Base-by-base conservation (phyloP, 1,140 invertebrate genomes). In the Vollenhovia emeryi region DNA sequence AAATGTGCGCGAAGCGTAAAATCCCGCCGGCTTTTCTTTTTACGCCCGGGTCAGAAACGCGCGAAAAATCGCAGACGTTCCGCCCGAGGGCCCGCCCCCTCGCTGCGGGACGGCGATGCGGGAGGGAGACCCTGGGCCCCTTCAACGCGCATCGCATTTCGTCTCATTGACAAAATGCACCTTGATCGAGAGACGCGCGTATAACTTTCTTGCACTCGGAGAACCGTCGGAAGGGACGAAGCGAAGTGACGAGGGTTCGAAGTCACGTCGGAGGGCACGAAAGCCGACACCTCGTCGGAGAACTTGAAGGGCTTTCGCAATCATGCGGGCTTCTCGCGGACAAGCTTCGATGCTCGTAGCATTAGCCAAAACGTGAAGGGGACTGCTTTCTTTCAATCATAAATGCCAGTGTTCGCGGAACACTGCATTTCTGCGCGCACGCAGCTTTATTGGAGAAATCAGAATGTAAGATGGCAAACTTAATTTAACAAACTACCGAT, bases 271-370 rank as follows among this genome's bases (percentile, higher is more conserved):
- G 24, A 21, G 66, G 55, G 13, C 27, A 64, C 40, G 82, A 86
- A 89, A 89, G 71, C 80, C 74, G 88, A 89, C 87, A 89, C 88
- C 73, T 74, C 78, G 69, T 36, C 48, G 69, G 60, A 62, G 71
- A 83, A 86, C 74, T 89, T 86, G 85, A 76, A 74, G 87, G 88
- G 85, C 74, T 89, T 89, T 82, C 50, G 74, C 68, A 52, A 82
- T 60, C 33, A 89, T 60, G 24, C 40, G 27, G 66, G 78, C 45
- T 73, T 82, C 66, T 57, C 50, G 27, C 45, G 7, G 18, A 59
- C 27, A 40, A 82, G 11, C 66, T 59, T 59, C 5, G 24, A 55
- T 45, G 11, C 62, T 55, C 30, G 60, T 79, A 80, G 57, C 24
- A 40, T 69, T 80, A 80, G 18, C 33, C 11, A 9, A 13, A 62